A percentile compares a stretch with the other conserved stretches of the same genome.
Evolutionary conservation across 2,797 vertebrate genomes (phyloP).

Genomic region (Sciaenops ocellatus): DNA sequence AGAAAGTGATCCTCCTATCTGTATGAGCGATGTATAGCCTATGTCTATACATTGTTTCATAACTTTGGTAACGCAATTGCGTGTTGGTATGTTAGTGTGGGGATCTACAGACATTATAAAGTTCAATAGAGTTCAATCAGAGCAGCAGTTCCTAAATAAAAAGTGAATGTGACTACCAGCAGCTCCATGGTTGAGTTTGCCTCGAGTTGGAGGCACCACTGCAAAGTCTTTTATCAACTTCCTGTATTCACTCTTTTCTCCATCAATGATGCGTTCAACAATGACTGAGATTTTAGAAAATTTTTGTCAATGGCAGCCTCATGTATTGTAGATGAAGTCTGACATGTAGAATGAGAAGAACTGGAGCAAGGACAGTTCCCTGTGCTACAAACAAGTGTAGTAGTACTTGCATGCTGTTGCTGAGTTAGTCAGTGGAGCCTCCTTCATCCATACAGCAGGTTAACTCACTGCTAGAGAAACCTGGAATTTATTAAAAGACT

Average conservation of each 20-base stretch:
- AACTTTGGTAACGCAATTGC: too few relatives aligned
- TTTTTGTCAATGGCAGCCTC: background rate
- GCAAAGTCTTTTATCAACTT: background rate
- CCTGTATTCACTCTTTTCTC: background rate
- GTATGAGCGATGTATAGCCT: too few relatives aligned
- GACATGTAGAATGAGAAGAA: background rate
- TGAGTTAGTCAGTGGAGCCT: slow-evolving; percentile 1
- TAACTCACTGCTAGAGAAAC: slow-evolving; percentile 40
- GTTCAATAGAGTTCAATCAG: too few relatives aligned
- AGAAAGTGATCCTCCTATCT: too few relatives aligned
- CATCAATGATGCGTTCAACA: background rate
- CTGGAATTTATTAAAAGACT: slow-evolving; percentile 50
- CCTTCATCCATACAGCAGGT: background rate
- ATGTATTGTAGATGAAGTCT: background rate
- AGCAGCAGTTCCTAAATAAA: background rate
- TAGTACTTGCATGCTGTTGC: background rate
- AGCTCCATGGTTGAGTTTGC: background rate
- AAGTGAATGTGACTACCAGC: too few relatives aligned
- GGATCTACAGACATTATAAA: background rate
- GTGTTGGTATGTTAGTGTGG: too few relatives aligned
- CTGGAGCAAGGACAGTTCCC: background rate
- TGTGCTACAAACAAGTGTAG: slow-evolving; percentile 3
- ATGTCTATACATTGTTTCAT: too few relatives aligned
- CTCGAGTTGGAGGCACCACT: background rate
- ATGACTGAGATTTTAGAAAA: slow-evolving; percentile 7